A percentile compares a stretch with the other conserved stretches of the same genome.
These are phyloP conservation scores for Catharus fuscescens DNA, from an alignment of 2,113 vertebrate species.

Conservation along the genomic window DNA sequence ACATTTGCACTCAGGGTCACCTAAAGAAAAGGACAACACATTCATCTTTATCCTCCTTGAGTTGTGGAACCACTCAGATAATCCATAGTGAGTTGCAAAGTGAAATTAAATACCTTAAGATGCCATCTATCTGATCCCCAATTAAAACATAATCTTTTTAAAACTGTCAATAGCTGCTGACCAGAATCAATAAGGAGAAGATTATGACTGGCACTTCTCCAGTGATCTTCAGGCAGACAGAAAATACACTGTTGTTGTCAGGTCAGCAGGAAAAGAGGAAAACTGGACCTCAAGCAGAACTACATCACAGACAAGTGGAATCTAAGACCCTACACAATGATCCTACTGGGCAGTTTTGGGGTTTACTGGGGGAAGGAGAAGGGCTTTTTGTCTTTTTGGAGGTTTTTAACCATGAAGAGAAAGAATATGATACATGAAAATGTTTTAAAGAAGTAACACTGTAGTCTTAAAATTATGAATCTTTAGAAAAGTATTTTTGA, in stretches of 20 bases:
- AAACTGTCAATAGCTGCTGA: conserved; percentile 80
- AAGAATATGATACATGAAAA: background rate
- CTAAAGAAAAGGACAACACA: conserved; percentile 81
- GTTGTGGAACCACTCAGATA: conserved; percentile 70
- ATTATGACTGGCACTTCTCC: conserved; percentile 79
- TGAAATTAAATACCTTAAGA: conserved; percentile 80
- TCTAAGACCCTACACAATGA: background rate
- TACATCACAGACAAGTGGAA: background rate
- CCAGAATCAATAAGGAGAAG: conserved; percentile 80
- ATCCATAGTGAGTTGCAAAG: conserved; percentile 70
- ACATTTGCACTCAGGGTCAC: conserved; percentile 74
- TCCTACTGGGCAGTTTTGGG: background rate
- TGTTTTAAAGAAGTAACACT: background rate
- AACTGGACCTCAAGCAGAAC: conserved; percentile 23
- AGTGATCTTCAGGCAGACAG: conserved; percentile 64
- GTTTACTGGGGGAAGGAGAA: background rate
- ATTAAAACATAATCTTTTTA: conserved; percentile 89
- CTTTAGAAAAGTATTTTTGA: conserved; percentile 7
- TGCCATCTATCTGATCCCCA: conserved; percentile 81
- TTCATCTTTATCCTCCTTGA: conserved; percentile 80
- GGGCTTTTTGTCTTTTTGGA: background rate
- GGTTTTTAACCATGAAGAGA: background rate
- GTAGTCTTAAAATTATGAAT: background rate
- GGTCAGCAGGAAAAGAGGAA: conserved; percentile 41
- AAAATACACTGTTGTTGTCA: conserved; percentile 65